Evolutionary conservation across 2,888 invertebrate genomes (phyloP).

Genomic region (Cosmorhoe ocellata): DNA sequence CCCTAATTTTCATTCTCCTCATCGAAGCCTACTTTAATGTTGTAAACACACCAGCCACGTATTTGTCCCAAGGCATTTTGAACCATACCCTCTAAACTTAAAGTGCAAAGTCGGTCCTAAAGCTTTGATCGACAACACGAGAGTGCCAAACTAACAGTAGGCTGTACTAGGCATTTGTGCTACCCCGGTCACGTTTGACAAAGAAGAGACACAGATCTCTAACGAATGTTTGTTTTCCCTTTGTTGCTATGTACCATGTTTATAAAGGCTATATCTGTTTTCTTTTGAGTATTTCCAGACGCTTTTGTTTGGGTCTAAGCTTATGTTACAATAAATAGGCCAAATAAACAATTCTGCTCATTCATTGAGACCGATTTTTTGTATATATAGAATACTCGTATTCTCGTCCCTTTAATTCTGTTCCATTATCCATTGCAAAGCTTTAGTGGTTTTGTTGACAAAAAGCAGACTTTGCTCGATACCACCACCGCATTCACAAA

Average conservation of each 20-base stretch:
- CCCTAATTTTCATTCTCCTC: slow-evolving; percentile 8
- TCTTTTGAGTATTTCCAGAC: background rate
- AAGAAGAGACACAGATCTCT: slow-evolving; percentile 62
- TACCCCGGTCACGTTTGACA: slow-evolving; percentile 66
- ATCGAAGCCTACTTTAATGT: slow-evolving; percentile 10
- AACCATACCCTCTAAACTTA: background rate
- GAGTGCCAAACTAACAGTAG: slow-evolving; percentile 12
- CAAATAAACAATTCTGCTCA: too few species aligned
- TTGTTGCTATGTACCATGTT: slow-evolving; percentile 35
- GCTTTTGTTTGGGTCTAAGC: background rate
- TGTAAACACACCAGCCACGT: slow-evolving; percentile 1
- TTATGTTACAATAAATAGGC: too few species aligned
- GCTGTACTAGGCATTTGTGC: slow-evolving; percentile 6
- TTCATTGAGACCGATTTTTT: too few species aligned
- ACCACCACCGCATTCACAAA: too few species aligned
- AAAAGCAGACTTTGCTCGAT: too few species aligned
- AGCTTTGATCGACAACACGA: background rate
- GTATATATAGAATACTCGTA: too few species aligned
- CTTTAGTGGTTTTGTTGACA: too few species aligned
- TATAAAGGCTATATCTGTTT: slow-evolving; percentile 31
- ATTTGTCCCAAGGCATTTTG: background rate
- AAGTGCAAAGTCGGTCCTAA: background rate
- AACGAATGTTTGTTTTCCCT: slow-evolving; percentile 73
- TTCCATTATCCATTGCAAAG: too few species aligned
- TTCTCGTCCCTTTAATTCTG: too few species aligned